Base-by-base conservation (phyloP, 2,888 invertebrate species). In the Metacarcinus magister region DNA sequence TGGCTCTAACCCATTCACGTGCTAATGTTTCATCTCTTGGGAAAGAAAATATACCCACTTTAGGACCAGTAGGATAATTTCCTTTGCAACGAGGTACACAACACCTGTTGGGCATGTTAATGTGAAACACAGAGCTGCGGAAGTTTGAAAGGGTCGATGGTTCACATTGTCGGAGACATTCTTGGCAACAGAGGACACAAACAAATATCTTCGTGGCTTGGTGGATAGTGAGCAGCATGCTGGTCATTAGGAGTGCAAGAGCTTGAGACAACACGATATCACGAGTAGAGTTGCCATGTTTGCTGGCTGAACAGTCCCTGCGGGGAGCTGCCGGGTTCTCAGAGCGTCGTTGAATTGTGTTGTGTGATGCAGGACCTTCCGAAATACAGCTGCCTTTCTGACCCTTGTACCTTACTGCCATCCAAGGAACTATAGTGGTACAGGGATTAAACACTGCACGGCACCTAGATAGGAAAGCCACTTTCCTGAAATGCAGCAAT, bases 231-330 rank as follows among this genome's bases (percentile, higher is more conserved):
- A 82, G 28, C 28, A n/a, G n/a, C 28, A 82, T 4, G 8, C 10
- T 82, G 28, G 75, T 10, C n/a, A 28, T n/a, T 8, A 0, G 46
- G 54, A 92, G n/a, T 60, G 92, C 60, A 92, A 60, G 8, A 92
- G 19, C 92, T 5, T 60, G 60, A 60, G 39, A 54, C 54, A 39
- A 43, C 67, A 75, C 93, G 93, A 93, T 93, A 93, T 82, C 44
- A 93, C 19, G 0, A 4, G 5, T 60, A 67, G 39, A 46, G 93
- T 93, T 93, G 93, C 93, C 82, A 7, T 28, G 43, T 4, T 93
- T 5, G 48, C 32, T 39, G 39, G 54, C 0, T 8, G 8, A 87
- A 4, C 16, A 87, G 87, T 19, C 16, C 39, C 87, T 19, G 19
- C 39, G 16, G 19, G 39, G 39, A 39, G 87, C 87, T 87, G 87